These are phyloP conservation scores for Synergus japonicus DNA, from an alignment of 2,888 invertebrate genomes.

Conservation along the genomic window DNA sequence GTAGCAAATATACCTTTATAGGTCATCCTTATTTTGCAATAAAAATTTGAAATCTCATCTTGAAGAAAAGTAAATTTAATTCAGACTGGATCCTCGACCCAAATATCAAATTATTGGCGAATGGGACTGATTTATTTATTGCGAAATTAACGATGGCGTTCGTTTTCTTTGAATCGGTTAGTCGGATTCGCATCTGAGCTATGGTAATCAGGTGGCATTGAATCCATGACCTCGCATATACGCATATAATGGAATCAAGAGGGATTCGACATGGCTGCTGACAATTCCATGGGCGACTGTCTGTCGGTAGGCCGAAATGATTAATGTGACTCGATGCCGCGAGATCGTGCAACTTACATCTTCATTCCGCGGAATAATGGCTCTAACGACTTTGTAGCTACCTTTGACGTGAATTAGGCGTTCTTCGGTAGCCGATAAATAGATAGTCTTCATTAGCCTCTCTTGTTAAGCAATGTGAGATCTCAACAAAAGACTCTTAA, in stretches of 20 bases:
- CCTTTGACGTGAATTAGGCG: constrained; percentile 16
- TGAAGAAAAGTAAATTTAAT: background rate
- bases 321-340: constrained; percentile 52
- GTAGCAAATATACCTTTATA: too few species aligned
- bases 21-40: too few species aligned
- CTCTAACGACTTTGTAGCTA: constrained; percentile 45
- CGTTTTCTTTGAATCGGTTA: background rate
- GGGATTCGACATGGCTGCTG: constrained; percentile 39
- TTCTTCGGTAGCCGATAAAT: constrained; percentile 44
- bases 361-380: constrained; percentile 46
- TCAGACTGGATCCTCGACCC: background rate
- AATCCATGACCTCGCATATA: constrained; percentile 27
- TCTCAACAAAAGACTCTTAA: constrained; percentile 17
- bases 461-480: constrained; percentile 27
- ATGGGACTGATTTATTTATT: background rate
- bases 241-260: constrained; percentile 28
- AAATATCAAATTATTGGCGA: background rate
- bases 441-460: constrained; percentile 39
- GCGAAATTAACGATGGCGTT: background rate
- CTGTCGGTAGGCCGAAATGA: constrained; percentile 50
- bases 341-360: constrained; percentile 52
- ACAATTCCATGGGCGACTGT: constrained; percentile 46
- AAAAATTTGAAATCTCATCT: background rate
- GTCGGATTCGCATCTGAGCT: background rate
- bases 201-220: constrained; percentile 41